Evolutionary conservation across 1,140 invertebrate genomes (phyloP), one percentile per base, ranked within the genome.

Genomic region (Camponotus floridanus): DNA sequence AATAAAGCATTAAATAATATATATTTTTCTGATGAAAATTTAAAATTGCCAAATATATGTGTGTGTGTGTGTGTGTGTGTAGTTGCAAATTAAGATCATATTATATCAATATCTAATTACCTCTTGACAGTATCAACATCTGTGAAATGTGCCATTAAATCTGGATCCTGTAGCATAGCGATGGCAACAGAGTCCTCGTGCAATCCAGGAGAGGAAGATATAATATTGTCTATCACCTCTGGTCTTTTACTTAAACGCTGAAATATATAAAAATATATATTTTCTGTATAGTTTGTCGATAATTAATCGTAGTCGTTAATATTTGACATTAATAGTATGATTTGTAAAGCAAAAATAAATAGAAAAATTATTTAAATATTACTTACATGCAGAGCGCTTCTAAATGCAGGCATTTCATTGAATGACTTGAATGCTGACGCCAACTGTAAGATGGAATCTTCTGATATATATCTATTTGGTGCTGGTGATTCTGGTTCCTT

Each of bases 161-260:
- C 95, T 39, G 96, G 95, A 92, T 96, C 96, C 87, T 96, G 96
- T n/a, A 96, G 92, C 79, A 96, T 94, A 3, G 96, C 95, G 65
- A 96, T 93, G 13, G 96, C 96, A 59, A 96, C 94, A 33, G 95
- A 93, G 92, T 96, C 96, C 65, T 96, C 93, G 21, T 90, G 92
- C 7, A 96, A 87, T 48, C 93, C 94, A 57, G 96, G 96, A 74
- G 94, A 95, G 4, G 95, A 94, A 51, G 93, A 93, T 42, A 96
- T 95, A 18, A 96, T 95, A 90, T 96, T 96, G 85, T 96, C 95
- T 68, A 96, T 91, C 3, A 96, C 93, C 83, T 96, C 95, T 45
- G 95, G 94, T 79, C 94, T 94, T 76, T 93, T 94, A n/a, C 93
- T 95, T 48, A 96, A 91, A 31, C 95, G 94, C 95, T 96, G 65